Percentiles rank a stretch among this genome's conserved stretches.
These are phyloP conservation scores for Amblyjoppa proteus DNA, from an alignment of 2,888 invertebrate species.

Conservation along the genomic window DNA sequence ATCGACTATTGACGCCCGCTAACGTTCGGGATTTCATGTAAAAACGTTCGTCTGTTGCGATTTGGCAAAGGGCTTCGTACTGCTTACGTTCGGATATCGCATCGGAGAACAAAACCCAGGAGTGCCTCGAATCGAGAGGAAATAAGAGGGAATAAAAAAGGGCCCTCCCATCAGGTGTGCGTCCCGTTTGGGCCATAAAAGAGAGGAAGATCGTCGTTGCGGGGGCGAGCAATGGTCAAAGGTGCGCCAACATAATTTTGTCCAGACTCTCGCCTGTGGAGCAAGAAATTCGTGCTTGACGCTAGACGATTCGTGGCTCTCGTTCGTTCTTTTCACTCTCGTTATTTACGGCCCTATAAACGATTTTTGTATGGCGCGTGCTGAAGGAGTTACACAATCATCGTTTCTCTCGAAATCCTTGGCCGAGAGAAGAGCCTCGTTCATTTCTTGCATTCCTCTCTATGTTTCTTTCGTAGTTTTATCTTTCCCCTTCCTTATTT, in stretches of 20 bases:
- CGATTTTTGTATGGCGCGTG: conserved; percentile 19
- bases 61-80: not conserved
- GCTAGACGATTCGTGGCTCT: conserved; percentile 22
- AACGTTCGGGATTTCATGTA: conserved; percentile 45
- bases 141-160: not conserved
- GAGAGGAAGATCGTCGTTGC: conserved; percentile 15
- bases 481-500: not conserved
- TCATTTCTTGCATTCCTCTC: conserved; percentile 14
- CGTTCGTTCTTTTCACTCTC: conserved; percentile 6
- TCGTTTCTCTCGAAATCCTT: conserved; percentile 28
- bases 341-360: conserved; percentile 52
- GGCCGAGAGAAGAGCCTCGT: not conserved
- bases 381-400: conserved; percentile 24
- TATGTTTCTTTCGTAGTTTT: not conserved
- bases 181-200: conserved; percentile 27
- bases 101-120: not conserved
- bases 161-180: conserved; percentile 7
- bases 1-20: conserved; percentile 51
- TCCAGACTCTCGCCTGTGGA: not conserved
- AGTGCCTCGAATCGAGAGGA: conserved; percentile 5
- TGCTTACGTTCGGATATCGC: not conserved
- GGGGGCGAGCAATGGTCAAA: conserved; percentile 17
- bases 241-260: conserved; percentile 29
- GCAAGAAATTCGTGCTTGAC: conserved; percentile 30
- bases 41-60: not conserved